Percentiles rank a stretch among this genome's conserved stretches.
Evolutionary conservation across 2,797 vertebrate genomes (phyloP).

Genomic region (Scarus forsteni): DNA sequence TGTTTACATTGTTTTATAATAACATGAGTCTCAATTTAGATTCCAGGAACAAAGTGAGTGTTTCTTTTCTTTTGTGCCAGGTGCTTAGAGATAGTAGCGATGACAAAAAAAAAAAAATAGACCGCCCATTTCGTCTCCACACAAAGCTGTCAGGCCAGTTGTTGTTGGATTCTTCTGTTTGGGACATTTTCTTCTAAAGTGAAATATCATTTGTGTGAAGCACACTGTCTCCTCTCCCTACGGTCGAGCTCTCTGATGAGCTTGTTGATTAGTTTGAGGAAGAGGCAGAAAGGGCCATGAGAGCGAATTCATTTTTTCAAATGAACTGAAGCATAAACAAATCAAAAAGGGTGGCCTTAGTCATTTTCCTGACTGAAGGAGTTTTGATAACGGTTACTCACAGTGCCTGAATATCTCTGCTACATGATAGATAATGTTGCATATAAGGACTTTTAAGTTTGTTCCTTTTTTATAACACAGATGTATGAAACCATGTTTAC

Average conservation of each 20-base stretch:
- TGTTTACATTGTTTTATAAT: constrained; percentile 78
- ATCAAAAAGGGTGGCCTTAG: constrained; percentile 81
- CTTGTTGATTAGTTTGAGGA: constrained; percentile 49
- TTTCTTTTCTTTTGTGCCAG: constrained; percentile 76
- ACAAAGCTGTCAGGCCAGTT: constrained; percentile 48
- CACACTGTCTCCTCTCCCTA: constrained; percentile 9
- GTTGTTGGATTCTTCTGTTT: constrained; percentile 56
- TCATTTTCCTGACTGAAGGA: constrained; percentile 77
- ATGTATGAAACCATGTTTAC: constrained; percentile 65
- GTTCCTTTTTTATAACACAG: constrained; percentile 64
- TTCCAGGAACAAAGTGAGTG: constrained; percentile 82
- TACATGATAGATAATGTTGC: constrained; percentile 64
- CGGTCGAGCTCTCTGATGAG: constrained; percentile 33
- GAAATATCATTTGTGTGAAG: constrained; percentile 46
- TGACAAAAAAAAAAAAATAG: constrained; percentile 67
- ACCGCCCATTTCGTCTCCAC: constrained; percentile 49
- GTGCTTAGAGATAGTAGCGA: constrained; percentile 72
- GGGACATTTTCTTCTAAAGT: constrained; percentile 40
- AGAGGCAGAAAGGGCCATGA: constrained; percentile 27
- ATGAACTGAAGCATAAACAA: constrained; percentile 59
- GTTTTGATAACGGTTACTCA: constrained; percentile 80
- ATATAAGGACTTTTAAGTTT: constrained; percentile 69
- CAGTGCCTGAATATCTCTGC: constrained; percentile 83
- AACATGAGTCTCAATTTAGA: constrained; percentile 73
- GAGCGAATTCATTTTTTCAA: constrained; percentile 63